These are phyloP conservation scores for Drosophila nigritarsus DNA, from an alignment of 2,888 invertebrate species.

Conservation along the genomic window DNA sequence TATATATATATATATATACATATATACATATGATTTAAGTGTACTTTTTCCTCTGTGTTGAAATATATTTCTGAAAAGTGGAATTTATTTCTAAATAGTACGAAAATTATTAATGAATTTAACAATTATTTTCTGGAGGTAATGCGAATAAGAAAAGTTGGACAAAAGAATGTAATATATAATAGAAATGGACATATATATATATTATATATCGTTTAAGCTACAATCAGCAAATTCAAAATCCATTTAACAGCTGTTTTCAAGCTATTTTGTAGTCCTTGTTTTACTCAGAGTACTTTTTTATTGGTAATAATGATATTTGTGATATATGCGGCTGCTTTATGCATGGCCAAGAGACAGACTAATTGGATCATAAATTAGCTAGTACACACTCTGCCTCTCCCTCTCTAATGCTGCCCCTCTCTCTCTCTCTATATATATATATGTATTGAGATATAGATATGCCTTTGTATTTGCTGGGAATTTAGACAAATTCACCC, in stretches of 20 bases:
- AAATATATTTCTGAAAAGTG: background rate
- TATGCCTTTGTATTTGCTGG: slow-evolving; percentile 17
- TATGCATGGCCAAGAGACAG: slow-evolving; percentile 54
- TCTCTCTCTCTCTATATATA: background rate
- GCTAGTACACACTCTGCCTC: slow-evolving; percentile 22
- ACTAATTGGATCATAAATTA: slow-evolving; percentile 77
- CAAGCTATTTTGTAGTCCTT: background rate
- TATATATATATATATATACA: no score
- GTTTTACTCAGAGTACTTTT: background rate
- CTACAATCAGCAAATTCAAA: no score
- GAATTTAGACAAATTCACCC: slow-evolving; percentile 71
- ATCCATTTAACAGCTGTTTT: background rate
- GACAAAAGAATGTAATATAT: background rate
- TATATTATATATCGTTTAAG: no score
- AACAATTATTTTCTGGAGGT: background rate
- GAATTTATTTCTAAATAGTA: fast-evolving
- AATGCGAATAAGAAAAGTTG: background rate
- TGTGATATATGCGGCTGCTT: slow-evolving; percentile 35
- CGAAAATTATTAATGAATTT: background rate
- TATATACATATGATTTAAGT: no score
- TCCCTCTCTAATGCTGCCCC: background rate
- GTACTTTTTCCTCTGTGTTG: fast-evolving
- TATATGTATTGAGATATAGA: background rate
- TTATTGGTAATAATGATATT: slow-evolving; percentile 46
- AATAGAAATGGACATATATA: background rate